phyloP scores from a whole-genome alignment of 2,888 invertebrate genomes.

The Diarsia brunnea region DNA sequence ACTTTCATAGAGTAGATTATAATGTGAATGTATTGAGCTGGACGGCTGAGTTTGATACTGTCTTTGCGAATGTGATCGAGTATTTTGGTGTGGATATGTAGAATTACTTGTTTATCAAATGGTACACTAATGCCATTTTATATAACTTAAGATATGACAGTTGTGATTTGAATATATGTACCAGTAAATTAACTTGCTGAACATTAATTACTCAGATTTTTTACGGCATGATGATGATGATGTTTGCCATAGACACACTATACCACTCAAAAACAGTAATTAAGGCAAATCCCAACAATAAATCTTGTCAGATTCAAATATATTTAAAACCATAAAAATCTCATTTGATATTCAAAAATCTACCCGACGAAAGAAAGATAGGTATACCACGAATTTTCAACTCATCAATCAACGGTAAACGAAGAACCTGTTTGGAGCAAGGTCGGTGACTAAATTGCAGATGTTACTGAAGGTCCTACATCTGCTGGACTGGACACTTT shows the following conservation, averaged over 20 bases:
- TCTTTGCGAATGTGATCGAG: conserved; percentile 30
- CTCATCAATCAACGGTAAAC: conserved; percentile 56
- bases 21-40: conserved; percentile 42
- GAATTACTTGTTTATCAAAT: not conserved
- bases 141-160: not conserved
- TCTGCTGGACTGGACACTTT: conserved; percentile 51
- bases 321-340: conserved; percentile 37
- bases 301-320: conserved; percentile 49
- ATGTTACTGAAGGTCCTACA: conserved; percentile 60
- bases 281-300: conserved; percentile 43
- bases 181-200: not conserved
- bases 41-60: not conserved
- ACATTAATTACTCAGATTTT: not conserved
- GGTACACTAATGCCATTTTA: not conserved
- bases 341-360: conserved; percentile 51
- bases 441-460: conserved; percentile 67
- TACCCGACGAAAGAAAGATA: conserved; percentile 16
- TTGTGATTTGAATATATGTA: not conserved
- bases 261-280: conserved; percentile 42
- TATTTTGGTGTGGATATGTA: not conserved
- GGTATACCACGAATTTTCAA: conserved; percentile 42
- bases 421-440: conserved; percentile 65
- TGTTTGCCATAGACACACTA: conserved; percentile 30
- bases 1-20: conserved; percentile 74
- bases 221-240: conserved; percentile 1